Evolutionary conservation across 92 coral and sea anemone genomes (phyloP).

Genomic region (Epizoanthus stellaris): DNA sequence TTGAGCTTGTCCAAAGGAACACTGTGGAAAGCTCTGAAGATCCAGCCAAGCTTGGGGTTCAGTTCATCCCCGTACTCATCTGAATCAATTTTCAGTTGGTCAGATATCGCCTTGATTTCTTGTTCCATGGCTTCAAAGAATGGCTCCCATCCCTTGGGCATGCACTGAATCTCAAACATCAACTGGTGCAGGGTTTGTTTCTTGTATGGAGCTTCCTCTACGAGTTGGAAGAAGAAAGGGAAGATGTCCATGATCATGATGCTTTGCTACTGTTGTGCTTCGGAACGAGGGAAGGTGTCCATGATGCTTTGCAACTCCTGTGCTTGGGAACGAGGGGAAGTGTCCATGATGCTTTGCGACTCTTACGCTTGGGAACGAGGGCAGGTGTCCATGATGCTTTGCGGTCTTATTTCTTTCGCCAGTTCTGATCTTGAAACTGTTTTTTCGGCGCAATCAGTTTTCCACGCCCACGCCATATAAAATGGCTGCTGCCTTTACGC

Average conservation of each 20-base stretch:
- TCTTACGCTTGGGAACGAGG: no score
- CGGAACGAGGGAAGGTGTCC: no score
- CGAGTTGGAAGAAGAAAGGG: no score
- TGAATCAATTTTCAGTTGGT: constrained; percentile 51
- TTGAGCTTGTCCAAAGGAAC: constrained; percentile 56
- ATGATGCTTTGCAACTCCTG: not conserved
- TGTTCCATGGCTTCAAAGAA: constrained; percentile 39
- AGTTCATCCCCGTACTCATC: constrained; percentile 42
- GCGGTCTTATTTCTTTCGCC: no score
- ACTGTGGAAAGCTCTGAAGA: constrained; percentile 70
- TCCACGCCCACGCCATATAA: no score
- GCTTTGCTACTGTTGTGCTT: no score
- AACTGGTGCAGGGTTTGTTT: constrained; percentile 44
- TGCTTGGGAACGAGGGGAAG: not conserved
- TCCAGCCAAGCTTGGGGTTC: constrained; percentile 72
- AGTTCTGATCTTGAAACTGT: no score
- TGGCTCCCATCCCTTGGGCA: constrained; percentile 68
- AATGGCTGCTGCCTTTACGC: no score
- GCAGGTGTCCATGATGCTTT: no score
- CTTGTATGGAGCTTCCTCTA: constrained; percentile 50
- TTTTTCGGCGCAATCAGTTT: no score
- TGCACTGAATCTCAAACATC: constrained; percentile 37
- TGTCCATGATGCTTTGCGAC: no score
- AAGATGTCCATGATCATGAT: no score
- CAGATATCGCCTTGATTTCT: constrained; percentile 56